Percentiles rank a stretch among this genome's conserved stretches.
Conservation (phyloP, 1,140 invertebrate species). For the Lamellibrachia luymesi region DNA sequence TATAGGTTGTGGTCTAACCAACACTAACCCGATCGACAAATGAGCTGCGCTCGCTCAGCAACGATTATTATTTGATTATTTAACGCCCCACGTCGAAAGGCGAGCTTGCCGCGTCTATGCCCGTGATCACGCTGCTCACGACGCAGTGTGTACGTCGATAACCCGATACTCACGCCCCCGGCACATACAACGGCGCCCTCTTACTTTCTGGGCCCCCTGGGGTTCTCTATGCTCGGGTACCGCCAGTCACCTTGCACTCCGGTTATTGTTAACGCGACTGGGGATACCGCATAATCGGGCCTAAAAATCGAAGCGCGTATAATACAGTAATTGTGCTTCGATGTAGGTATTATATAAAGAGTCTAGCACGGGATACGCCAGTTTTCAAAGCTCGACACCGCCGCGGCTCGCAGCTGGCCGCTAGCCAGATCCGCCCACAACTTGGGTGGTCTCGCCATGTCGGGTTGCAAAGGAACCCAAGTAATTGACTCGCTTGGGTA, state of each 20-base stretch:
- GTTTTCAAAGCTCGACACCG: not conserved
- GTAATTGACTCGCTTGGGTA: not conserved
- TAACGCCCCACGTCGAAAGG: not conserved
- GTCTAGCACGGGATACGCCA: not conserved
- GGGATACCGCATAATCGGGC: not conserved
- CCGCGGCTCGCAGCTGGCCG: not conserved
- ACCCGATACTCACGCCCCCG: not conserved
- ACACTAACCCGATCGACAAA: not conserved
- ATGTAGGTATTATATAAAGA: not conserved
- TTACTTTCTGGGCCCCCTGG: not conserved
- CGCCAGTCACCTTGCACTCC: not conserved
- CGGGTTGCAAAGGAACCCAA: not conserved
- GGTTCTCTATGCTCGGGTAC: not conserved
- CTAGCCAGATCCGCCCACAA: not conserved
- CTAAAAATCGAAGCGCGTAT: not conserved
- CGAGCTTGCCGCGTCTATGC: too few relatives aligned
- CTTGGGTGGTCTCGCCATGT: not conserved
- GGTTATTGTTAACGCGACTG: not conserved
- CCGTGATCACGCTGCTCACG: not conserved
- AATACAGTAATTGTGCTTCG: not conserved
- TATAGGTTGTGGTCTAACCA: not conserved
- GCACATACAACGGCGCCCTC: not conserved
- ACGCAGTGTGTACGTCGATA: not conserved
- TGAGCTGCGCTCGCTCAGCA: not conserved
- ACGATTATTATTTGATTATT: slow-evolving; percentile 2